Base-by-base conservation (phyloP, 2,888 invertebrate species). In the Oscheius sp. region DNA sequence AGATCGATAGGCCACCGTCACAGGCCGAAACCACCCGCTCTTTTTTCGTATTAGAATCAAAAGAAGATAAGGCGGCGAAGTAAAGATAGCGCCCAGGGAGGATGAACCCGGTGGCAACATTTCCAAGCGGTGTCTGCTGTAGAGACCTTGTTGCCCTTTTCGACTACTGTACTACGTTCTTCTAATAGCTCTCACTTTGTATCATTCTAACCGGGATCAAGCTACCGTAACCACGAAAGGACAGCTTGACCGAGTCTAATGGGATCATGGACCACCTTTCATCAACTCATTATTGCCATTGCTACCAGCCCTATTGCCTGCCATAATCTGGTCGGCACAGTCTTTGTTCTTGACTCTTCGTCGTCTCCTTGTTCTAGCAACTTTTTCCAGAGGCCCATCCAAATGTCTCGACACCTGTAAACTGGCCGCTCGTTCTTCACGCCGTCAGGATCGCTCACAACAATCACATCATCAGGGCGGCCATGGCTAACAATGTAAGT, bases 71-170 rank as follows among this genome's bases (percentile, higher is more conserved):
- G 68, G 53, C 33, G n/a, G 32, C 21, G 33, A 29, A 32, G 32
- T 55, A 42, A 42, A 48, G 63, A 63, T 48, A 32, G 32, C 32
- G 42, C 3, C 42, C 4, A 63, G 63, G 48, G 21, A 53, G 35
- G 68, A 55, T n/a, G 37, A 55, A 53, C 53, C 68, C 55, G 68
- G 68, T 68, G 68, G 68, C 68, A 68, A 68, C 68, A 68, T 55
- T 68, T 42, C 7, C 48, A n/a, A 32, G 63, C 42, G 7, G 59
- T 11, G 32, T 35, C 60, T 11, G 29, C 5, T 29, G 29, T 4
- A 11, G 13, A 13, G 21, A 21, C 21, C 11, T 32, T 4, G 32
- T 32, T 58, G 58, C 29, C 7, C 33, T 58, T 58, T 32, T 33
- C 11, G 29, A 29, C 33, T 42, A 21, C 42, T 48, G n/a, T 63